Conservation (phyloP, 2,797 vertebrate species). For the Odontamblyopus lacepedii region DNA sequence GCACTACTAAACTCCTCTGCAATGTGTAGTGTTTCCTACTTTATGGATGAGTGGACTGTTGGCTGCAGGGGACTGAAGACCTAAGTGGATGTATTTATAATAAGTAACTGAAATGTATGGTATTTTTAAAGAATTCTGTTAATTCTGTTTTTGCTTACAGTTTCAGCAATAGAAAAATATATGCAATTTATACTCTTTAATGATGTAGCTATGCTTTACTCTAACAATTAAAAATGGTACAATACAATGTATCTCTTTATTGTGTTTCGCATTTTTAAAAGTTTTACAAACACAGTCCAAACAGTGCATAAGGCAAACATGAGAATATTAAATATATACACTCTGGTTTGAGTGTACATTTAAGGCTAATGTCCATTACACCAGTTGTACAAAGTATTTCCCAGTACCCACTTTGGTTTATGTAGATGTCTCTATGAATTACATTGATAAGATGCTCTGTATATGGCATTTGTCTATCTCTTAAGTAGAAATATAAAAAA, state of each 20-base stretch:
- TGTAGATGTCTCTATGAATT: not conserved
- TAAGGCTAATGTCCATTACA: slow-evolving; percentile 60
- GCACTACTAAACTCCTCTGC: slow-evolving; percentile 96
- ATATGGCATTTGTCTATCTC: not conserved
- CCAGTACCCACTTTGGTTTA: not conserved
- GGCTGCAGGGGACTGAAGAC: slow-evolving; percentile 78
- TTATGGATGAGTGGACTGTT: slow-evolving; percentile 99
- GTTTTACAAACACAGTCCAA: slow-evolving; percentile 37
- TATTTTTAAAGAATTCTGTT: not conserved
- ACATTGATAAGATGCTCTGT: not conserved
- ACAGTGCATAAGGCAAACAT: slow-evolving; percentile 63
- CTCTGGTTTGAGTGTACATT: slow-evolving; percentile 34
- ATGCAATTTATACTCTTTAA: not conserved
- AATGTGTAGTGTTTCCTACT: slow-evolving; percentile 99
- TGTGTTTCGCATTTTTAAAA: not conserved
- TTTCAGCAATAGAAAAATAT: not conserved
- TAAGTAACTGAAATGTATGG: not conserved
- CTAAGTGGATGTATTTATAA: not conserved
- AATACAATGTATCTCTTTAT: slow-evolving; percentile 8
- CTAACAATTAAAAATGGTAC: not conserved
- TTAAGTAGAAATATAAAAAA: slow-evolving; percentile 20
- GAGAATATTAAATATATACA: slow-evolving; percentile 33
- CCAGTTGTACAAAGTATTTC: slow-evolving; percentile 11
- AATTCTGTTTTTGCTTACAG: not conserved
- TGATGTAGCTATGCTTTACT: not conserved